Percentiles rank a stretch among this genome's conserved stretches.
phyloP scores from a whole-genome alignment of 30 jellyfish, hydroid and myxozoan genomes.

The Turritopsis dohrnii region DNA sequence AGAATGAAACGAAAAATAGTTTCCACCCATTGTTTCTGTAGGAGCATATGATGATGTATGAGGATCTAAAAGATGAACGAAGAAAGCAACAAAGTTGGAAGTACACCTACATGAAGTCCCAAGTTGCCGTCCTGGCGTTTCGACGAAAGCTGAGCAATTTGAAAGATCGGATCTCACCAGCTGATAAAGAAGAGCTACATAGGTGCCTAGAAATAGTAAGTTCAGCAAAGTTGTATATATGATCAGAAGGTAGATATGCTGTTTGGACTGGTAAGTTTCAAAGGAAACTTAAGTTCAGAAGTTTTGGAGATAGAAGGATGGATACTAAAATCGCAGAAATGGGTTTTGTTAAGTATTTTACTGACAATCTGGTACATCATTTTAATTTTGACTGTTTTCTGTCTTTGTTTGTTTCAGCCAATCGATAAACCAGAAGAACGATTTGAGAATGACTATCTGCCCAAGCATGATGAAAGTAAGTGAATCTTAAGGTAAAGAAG shows the following conservation, averaged over 20 bases:
- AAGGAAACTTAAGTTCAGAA: no score
- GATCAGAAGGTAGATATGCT: no score
- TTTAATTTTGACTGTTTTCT: no score
- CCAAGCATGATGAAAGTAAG: not conserved
- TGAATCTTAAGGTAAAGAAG: no score
- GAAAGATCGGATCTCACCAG: conserved; percentile 15
- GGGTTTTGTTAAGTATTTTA: no score
- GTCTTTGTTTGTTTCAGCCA: not conserved
- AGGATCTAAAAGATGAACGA: conserved; percentile 27
- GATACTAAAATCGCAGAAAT: no score
- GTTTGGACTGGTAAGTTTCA: no score
- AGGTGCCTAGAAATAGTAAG: conserved; percentile 20
- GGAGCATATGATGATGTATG: conserved; percentile 18
- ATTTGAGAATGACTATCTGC: not conserved
- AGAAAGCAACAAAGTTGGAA: conserved; percentile 28
- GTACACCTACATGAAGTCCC: conserved; percentile 23
- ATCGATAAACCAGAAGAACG: not conserved
- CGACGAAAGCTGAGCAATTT: conserved; percentile 16
- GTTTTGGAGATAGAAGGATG: no score
- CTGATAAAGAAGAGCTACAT: conserved; percentile 7
- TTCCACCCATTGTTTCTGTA: not conserved
- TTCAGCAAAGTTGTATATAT: not conserved
- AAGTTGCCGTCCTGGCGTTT: conserved; percentile 33
- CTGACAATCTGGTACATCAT: no score
- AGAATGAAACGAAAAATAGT: not conserved